Evolutionary conservation across 2,888 invertebrate species (phyloP).

Genomic region (Stenolophus ochropezus): DNA sequence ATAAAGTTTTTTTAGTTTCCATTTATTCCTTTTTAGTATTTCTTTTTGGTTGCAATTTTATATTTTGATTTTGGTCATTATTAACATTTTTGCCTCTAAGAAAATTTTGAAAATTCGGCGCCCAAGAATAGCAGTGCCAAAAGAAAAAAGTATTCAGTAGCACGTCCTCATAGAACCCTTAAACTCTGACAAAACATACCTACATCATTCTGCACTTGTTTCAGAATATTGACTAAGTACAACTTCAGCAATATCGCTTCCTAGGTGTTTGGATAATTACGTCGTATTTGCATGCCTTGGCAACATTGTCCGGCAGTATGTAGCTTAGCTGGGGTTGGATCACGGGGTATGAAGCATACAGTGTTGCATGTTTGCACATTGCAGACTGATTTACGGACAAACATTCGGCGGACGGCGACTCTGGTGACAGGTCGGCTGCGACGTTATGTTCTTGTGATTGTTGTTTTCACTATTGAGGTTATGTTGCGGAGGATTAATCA

Average conservation of each 20-base stretch:
- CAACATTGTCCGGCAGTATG: slow-evolving; percentile 28
- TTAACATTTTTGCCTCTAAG: too few relatives aligned
- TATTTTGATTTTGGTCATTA: too few relatives aligned
- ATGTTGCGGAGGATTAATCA: slow-evolving; percentile 35
- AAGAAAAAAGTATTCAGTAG: too few relatives aligned
- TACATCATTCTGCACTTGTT: too few relatives aligned
- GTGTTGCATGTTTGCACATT: slow-evolving; percentile 39
- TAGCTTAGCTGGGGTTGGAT: neutral
- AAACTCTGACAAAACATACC: too few relatives aligned
- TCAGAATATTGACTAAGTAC: too few relatives aligned
- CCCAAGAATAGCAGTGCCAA: too few relatives aligned
- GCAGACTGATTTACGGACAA: slow-evolving; percentile 36
- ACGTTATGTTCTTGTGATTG: slow-evolving; percentile 28
- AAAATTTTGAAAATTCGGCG: too few relatives aligned
- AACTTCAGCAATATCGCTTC: slow-evolving; percentile 2
- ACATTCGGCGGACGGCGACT: slow-evolving; percentile 15
- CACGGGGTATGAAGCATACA: neutral
- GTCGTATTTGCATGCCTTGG: slow-evolving; percentile 22
- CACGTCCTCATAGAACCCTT: too few relatives aligned
- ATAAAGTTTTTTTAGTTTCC: too few relatives aligned
- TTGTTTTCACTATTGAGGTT: slow-evolving; percentile 42
- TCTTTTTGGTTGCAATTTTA: too few relatives aligned
- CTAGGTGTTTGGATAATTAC: slow-evolving; percentile 27
- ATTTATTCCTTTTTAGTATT: too few relatives aligned
- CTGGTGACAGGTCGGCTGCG: slow-evolving; percentile 21